These are phyloP conservation scores for Drosophila mimica DNA, from an alignment of 2,888 invertebrate species.

Conservation along the genomic window DNA sequence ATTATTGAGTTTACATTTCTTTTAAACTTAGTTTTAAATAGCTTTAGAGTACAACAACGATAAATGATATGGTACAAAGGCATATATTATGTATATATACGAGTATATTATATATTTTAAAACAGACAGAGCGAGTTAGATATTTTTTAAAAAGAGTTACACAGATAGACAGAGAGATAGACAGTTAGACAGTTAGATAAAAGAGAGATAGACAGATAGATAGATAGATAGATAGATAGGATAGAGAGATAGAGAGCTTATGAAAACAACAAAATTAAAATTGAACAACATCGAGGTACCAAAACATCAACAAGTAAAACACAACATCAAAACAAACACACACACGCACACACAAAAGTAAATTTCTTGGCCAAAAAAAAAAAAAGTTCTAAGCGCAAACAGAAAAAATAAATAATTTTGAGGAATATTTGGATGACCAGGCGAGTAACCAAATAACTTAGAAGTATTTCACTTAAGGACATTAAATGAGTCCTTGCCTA, in stretches of 20 bases:
- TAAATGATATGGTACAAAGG: slow-evolving; percentile 72
- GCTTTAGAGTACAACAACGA: slow-evolving; percentile 70
- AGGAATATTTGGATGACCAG: not conserved
- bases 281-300: slow-evolving; percentile 59
- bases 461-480: not conserved
- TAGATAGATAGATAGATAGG: slow-evolving; percentile 24
- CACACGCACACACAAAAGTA: slow-evolving; percentile 2
- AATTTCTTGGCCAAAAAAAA: slow-evolving; percentile 10
- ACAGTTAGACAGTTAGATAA: slow-evolving; percentile 35
- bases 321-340: slow-evolving; percentile 37
- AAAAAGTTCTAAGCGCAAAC: not conserved
- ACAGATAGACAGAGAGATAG: slow-evolving; percentile 57
- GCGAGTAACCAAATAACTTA: not conserved
- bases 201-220: slow-evolving; percentile 37
- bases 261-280: slow-evolving; percentile 40
- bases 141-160: slow-evolving; percentile 53
- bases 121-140: slow-evolving; percentile 67
- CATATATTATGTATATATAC: slow-evolving; percentile 77
- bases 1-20: slow-evolving; percentile 26
- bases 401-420: not conserved
- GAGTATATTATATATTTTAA: slow-evolving; percentile 60
- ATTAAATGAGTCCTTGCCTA: not conserved
- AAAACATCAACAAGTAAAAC: slow-evolving; percentile 54
- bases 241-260: slow-evolving; percentile 29
- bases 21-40: slow-evolving; percentile 41